phyloP scores from a whole-genome alignment of 53 echinoderm and acorn worm species.

The Arbacia lixula region DNA sequence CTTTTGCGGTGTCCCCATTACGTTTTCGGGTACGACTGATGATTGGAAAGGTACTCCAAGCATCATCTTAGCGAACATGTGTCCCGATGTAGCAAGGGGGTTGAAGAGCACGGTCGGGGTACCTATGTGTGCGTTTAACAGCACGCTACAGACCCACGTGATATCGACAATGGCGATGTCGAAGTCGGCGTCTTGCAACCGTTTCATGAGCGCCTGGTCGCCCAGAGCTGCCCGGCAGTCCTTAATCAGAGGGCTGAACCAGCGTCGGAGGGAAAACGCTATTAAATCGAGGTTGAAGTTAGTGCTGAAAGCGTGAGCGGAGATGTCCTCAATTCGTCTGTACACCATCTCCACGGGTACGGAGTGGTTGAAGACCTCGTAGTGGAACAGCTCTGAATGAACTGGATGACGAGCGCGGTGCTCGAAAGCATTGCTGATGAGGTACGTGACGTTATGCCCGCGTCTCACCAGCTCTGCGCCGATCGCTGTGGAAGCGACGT shows the following conservation, averaged over 20 bases:
- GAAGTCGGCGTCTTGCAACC: slow-evolving; percentile 53
- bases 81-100: slow-evolving; percentile 3
- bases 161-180: slow-evolving; percentile 68
- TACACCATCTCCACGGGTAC: slow-evolving; percentile 42
- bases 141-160: slow-evolving; percentile 60
- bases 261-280: background rate
- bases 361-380: slow-evolving; percentile 62
- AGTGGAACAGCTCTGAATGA: slow-evolving; percentile 22
- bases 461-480: slow-evolving; percentile 51
- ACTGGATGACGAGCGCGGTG: slow-evolving; percentile 27
- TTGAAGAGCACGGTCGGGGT: slow-evolving; percentile 20
- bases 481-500: slow-evolving; percentile 53
- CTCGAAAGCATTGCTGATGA: slow-evolving; percentile 58
- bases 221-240: slow-evolving; percentile 72
- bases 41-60: slow-evolving; percentile 39
- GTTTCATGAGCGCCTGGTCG: slow-evolving; percentile 53
- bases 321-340: slow-evolving; percentile 3
- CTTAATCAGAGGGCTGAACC: slow-evolving; percentile 1
- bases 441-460: slow-evolving; percentile 52
- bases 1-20: slow-evolving; percentile 10
- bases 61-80: background rate
- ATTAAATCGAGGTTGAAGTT: slow-evolving; percentile 26
- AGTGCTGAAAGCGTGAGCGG: slow-evolving; percentile 1
- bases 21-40: slow-evolving; percentile 2
- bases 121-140: slow-evolving; percentile 12